Base-by-base conservation (phyloP, 2,888 invertebrate species). In the Patella caerulea region DNA sequence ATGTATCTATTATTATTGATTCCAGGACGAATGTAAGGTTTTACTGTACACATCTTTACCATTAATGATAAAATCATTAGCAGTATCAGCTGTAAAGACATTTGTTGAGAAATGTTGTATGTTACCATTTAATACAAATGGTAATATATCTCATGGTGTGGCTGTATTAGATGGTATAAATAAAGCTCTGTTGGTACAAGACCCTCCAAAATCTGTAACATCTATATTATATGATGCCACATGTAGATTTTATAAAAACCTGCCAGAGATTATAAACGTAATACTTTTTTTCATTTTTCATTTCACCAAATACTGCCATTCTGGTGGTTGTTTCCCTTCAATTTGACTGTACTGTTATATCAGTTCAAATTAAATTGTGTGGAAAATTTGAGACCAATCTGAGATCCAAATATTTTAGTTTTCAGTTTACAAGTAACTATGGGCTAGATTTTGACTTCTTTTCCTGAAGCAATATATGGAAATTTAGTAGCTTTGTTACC, bases 151-250 rank as follows among this genome's bases (percentile, higher is more conserved):
- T 1, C 54, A 77, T 19, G 77, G 76, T 12, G 52, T 77, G 52
- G 53, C 75, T 71, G 76, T 85, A 2, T 78, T 89, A 56, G 78
- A 76, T 54, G 90, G 90, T 55, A 81, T 90, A 53, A 77, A 81
- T 74, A 80, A 79, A 71, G 87, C 89, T n/a, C 83, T 90, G 72
- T 73, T 78, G 59, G 84, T 89, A 2, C 77, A 79, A 11, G 88
- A 89, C 77, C 90, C 89, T 9, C 90, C 90, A 7, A 86, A 87
- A 75, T 81, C 87, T 34, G 86, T 88, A 9, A 83, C 86, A 5
- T 70, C 78, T 15, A 65, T 88, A 54, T 78, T 90, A 71, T 83
- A 84, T 74, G 78, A 84, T 52, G 75, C 84, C 12, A 77, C 85
- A 24, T 83, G 82, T 15, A 73, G 79, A 65, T 53, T 87, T 19